Conservation (phyloP, 1,140 invertebrate species). For the Leptopilina boulardi region DNA sequence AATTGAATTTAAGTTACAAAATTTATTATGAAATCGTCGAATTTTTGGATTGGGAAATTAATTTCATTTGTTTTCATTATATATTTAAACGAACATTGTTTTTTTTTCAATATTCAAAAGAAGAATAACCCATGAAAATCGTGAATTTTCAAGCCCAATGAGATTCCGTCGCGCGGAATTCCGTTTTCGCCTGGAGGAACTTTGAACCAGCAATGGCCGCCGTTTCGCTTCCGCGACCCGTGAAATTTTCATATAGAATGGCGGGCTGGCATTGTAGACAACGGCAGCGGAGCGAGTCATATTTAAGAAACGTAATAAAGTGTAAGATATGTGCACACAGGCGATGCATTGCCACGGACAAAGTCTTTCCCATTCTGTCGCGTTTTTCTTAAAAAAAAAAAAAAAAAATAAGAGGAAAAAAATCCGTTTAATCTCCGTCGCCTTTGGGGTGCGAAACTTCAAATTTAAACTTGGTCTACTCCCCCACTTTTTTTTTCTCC, state of each 20-base stretch:
- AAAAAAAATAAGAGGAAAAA: background rate
- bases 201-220: constrained; percentile 16
- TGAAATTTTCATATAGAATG: constrained; percentile 69
- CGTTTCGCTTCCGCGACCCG: constrained; percentile 49
- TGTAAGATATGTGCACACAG: constrained; percentile 61
- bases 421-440: constrained; percentile 57
- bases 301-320: constrained; percentile 69
- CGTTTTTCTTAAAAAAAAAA: background rate
- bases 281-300: constrained; percentile 48
- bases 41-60: too few relatives aligned
- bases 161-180: constrained; percentile 1
- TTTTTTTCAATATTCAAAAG: background rate
- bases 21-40: too few relatives aligned
- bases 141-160: constrained; percentile 5
- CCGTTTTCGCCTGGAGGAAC: constrained; percentile 17
- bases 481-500: background rate
- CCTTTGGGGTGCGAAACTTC: constrained; percentile 49
- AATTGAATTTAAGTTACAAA: too few relatives aligned
- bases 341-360: constrained; percentile 52
- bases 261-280: constrained; percentile 41
- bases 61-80: too few relatives aligned
- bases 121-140: background rate
- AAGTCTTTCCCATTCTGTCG: background rate
- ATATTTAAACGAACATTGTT: too few relatives aligned
- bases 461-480: constrained; percentile 55